Evolutionary conservation across 2,797 vertebrate genomes (phyloP), one percentile per base, ranked within the genome.

Genomic region (Eremophila alpestris): DNA sequence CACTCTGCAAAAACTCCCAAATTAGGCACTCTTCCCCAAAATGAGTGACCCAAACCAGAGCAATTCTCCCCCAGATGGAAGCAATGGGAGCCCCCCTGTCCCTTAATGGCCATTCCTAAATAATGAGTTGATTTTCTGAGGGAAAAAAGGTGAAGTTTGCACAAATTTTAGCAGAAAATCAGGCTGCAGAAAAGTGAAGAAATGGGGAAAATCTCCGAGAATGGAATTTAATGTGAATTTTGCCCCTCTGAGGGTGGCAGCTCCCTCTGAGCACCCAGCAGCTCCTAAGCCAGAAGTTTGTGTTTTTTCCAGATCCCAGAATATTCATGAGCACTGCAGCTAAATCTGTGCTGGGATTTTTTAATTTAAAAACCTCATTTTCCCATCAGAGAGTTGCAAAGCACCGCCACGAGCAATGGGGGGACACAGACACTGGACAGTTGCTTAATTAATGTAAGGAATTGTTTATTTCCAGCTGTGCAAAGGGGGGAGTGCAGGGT

Each of bases 381-480:
- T 69, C 24, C 32, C 22, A 13, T 4, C 1, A 2, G 52, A 49
- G 76, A 65, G 6, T 16, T 26, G n/a, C 38, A 16, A 59, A 70
- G 38, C 13, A 2, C 8, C 0, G 0, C 34, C 16, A 18, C 2
- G 1, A n/a, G 29, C 6, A 11, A 2, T 16, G 21, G 32, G 4
- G 24, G 41, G 19, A 75, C 17, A 43, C 51, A 71, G 78, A 76
- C 27, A 29, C 65, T 0, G 8, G 78, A 94, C 75, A 4, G 59
- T 3, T 65, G 67, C 67, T 92, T 94, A 95, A 95, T 94, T 95
- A 94, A 94, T 49, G 55, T 94, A 79, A 92, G 78, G 46, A 94
- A 94, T 89, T 55, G 30, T 95, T 96, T 96, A 93, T 94, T 96
- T 71, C 91, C 87, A 87, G 87, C 67, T 95, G 91, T 90, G 94